Percentiles rank a stretch among this genome's conserved stretches.
These are phyloP conservation scores for Hemaris fuciformis DNA, from an alignment of 2,888 invertebrate genomes.

Conservation along the genomic window DNA sequence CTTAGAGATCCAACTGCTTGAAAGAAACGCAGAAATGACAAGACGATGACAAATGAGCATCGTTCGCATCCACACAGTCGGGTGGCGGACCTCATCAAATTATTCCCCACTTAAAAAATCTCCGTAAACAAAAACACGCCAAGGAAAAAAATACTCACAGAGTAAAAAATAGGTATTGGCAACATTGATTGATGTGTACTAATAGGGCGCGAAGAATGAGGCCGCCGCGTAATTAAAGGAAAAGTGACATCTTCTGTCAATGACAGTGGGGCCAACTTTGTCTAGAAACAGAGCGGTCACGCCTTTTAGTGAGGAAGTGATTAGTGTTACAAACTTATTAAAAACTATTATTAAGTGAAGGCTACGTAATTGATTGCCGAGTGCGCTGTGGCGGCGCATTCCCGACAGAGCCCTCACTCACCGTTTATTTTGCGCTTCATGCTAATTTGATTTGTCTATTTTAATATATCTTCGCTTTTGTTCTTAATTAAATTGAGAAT, in stretches of 20 bases:
- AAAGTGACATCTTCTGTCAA: constrained; percentile 80
- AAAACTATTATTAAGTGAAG: constrained; percentile 79
- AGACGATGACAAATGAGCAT: constrained; percentile 81
- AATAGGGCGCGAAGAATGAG: constrained; percentile 81
- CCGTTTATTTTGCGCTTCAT: constrained; percentile 1
- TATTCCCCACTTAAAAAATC: constrained; percentile 81
- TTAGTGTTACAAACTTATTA: constrained; percentile 78
- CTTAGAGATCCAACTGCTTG: constrained; percentile 75
- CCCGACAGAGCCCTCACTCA: background rate
- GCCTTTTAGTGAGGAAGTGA: constrained; percentile 77
- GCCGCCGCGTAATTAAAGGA: constrained; percentile 77
- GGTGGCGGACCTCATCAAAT: constrained; percentile 82
- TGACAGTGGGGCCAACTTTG: constrained; percentile 60
- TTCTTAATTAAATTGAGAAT: background rate
- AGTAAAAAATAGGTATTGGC: constrained; percentile 81
- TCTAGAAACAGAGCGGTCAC: constrained; percentile 77
- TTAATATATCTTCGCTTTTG: background rate
- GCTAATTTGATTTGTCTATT: constrained; percentile 8
- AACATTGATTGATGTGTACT: constrained; percentile 82
- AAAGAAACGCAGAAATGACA: constrained; percentile 81
- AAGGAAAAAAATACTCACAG: constrained; percentile 70
- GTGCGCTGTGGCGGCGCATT: constrained; percentile 42
- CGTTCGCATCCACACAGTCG: constrained; percentile 74
- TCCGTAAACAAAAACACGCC: constrained; percentile 77
- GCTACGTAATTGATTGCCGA: constrained; percentile 69